phyloP scores from a whole-genome alignment of 2,113 vertebrate genomes.

The Ochotona princeps region DNA sequence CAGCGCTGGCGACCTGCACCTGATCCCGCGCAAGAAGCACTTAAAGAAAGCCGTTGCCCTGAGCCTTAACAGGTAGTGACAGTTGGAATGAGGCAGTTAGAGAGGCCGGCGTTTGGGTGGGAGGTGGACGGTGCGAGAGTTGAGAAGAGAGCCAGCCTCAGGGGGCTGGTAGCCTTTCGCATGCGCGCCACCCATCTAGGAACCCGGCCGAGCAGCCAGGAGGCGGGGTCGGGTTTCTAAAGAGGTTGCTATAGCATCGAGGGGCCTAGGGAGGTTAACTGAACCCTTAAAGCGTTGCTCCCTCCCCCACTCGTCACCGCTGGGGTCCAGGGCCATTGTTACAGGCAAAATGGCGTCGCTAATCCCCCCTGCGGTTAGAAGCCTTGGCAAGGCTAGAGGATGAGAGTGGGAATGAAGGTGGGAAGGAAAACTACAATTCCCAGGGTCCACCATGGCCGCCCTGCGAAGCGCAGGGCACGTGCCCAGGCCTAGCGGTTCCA shows the following conservation, averaged over 20 bases:
- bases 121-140: neutral
- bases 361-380: conserved; percentile 35
- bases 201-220: neutral
- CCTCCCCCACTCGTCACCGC: conserved; percentile 36
- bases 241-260: conserved; percentile 70
- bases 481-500: conserved; percentile 72
- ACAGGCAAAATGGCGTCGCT: conserved; percentile 68
- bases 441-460: conserved; percentile 61
- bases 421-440: conserved; percentile 78
- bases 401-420: conserved; percentile 22
- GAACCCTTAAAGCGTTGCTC: conserved; percentile 69
- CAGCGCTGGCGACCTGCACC: neutral
- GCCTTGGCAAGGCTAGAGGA: conserved; percentile 25
- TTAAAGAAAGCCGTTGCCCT: conserved; percentile 15
- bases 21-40: conserved; percentile 1
- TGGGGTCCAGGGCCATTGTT: conserved; percentile 60
- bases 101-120: neutral
- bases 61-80: neutral
- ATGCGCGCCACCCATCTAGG: neutral
- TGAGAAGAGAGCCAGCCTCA: neutral
- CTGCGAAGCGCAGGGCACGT: conserved; percentile 67
- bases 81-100: conserved; percentile 10
- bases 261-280: conserved; percentile 62
- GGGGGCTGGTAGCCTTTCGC: neutral
- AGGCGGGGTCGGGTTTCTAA: conserved; percentile 61